These are phyloP conservation scores for Sceloporus undulatus DNA, from an alignment of 2,113 vertebrate genomes.

Conservation along the genomic window DNA sequence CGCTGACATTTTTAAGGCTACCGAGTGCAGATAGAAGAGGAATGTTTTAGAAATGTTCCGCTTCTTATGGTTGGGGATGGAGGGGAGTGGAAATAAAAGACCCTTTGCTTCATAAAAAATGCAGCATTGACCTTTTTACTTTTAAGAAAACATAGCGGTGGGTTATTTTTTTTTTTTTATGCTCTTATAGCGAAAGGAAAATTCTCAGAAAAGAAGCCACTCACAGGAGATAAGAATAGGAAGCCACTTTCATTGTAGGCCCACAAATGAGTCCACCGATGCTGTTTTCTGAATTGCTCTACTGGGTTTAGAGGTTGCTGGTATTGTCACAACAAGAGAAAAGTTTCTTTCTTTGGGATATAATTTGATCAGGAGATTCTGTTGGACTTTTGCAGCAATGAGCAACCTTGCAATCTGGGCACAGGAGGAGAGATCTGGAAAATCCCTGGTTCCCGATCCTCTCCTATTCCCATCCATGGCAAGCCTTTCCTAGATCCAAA, in stretches of 20 bases:
- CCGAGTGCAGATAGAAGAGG: background rate
- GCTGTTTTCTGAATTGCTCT: slow-evolving; percentile 36
- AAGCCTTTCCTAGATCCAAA: background rate
- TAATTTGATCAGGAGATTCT: slow-evolving; percentile 36
- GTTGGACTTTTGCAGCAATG: slow-evolving; percentile 29
- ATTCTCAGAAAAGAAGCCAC: slow-evolving; percentile 42
- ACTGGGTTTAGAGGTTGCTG: slow-evolving; percentile 16
- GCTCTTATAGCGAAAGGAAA: slow-evolving; percentile 54
- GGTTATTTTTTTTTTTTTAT: background rate
- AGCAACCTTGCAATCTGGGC: background rate
- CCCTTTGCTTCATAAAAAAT: slow-evolving; percentile 61
- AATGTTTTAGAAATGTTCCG: slow-evolving; percentile 28
- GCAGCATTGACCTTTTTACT: slow-evolving; percentile 63
- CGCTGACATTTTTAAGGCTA: background rate
- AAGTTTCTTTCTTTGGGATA: slow-evolving; percentile 43
- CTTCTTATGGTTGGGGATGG: slow-evolving; percentile 36
- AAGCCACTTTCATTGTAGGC: slow-evolving; percentile 17
- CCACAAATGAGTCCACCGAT: slow-evolving; percentile 23
- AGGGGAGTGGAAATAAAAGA: slow-evolving; percentile 25
- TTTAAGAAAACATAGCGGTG: slow-evolving; percentile 37
- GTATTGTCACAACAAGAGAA: slow-evolving; percentile 19
- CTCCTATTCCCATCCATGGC: background rate
- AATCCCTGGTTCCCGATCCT: too few relatives aligned
- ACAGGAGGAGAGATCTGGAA: background rate
- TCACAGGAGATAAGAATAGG: slow-evolving; percentile 37